These are phyloP conservation scores for Sarcophilus harrisii DNA, from an alignment of 2,797 vertebrate species.

Conservation along the genomic window DNA sequence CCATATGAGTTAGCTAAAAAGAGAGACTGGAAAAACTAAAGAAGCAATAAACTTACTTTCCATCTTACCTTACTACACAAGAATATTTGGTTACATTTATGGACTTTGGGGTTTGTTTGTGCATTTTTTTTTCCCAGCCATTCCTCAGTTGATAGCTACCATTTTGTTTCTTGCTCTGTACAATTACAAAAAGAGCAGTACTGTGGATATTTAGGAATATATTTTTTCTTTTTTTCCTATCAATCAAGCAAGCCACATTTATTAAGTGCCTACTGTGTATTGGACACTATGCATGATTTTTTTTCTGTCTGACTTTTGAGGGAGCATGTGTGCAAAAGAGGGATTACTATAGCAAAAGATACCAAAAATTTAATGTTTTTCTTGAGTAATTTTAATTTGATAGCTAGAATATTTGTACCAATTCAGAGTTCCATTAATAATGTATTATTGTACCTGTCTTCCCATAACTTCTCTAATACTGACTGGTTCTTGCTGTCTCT, in stretches of 20 bases:
- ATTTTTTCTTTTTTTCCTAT: background rate
- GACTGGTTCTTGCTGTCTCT: background rate
- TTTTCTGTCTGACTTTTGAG: too few species aligned
- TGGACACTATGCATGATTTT: background rate
- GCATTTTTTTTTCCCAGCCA: background rate
- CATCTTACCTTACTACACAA: background rate
- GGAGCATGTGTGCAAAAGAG: background rate
- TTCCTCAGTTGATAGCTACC: background rate
- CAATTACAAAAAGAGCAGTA: background rate
- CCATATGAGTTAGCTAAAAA: conserved; percentile 2
- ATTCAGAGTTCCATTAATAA: background rate
- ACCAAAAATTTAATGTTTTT: background rate
- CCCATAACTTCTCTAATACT: background rate
- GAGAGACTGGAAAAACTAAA: background rate
- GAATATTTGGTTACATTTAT: background rate
- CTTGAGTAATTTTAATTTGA: background rate
- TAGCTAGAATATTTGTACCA: background rate
- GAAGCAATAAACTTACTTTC: background rate
- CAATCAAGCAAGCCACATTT: too few species aligned
- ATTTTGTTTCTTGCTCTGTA: background rate
- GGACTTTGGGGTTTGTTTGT: background rate
- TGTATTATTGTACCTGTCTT: background rate
- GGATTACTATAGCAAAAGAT: background rate
- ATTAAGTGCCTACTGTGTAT: background rate
- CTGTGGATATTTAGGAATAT: background rate